A percentile compares a stretch with the other conserved stretches of the same genome.
phyloP scores from a whole-genome alignment of 2,797 vertebrate genomes.

The Lerista edwardsae region DNA sequence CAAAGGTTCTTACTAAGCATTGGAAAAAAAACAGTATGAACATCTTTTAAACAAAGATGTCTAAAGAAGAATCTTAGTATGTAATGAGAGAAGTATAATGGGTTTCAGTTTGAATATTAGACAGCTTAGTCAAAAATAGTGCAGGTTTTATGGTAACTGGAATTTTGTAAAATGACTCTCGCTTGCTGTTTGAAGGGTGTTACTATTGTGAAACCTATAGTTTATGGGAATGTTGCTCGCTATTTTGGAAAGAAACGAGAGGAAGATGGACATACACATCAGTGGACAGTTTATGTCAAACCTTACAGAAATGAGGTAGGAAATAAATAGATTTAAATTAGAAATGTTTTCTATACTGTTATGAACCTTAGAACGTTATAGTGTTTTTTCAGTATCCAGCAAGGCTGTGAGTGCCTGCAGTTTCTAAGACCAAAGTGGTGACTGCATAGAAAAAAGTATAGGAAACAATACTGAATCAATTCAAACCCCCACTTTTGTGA shows the following conservation, averaged over 20 bases:
- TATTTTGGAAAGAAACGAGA: conserved; percentile 98
- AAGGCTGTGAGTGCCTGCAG: not conserved
- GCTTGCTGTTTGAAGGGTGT: conserved; percentile 82
- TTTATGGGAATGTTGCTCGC: conserved; percentile 95
- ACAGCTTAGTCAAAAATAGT: not conserved
- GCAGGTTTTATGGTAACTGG: fast-evolving
- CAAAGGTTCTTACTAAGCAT: too few species aligned
- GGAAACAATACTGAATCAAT: too few species aligned
- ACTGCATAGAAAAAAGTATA: not conserved
- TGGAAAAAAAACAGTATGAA: too few species aligned
- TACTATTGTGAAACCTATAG: conserved; percentile 96
- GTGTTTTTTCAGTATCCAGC: not conserved
- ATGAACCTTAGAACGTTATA: not conserved
- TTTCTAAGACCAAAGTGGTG: not conserved
- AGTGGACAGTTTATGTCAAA: conserved; percentile 98
- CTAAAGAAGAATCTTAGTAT: not conserved
- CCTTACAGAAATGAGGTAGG: conserved; percentile 94
- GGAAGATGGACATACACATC: conserved; percentile 96
- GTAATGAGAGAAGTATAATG: not conserved
- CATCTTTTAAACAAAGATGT: too few species aligned
- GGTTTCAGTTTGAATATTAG: not conserved
- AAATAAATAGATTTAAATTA: not conserved
- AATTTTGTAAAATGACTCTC: not conserved
- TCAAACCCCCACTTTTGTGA: not conserved
- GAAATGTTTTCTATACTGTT: not conserved